Base-by-base conservation (phyloP, 2,113 vertebrate genomes). In the Eudyptes chrysolophus region DNA sequence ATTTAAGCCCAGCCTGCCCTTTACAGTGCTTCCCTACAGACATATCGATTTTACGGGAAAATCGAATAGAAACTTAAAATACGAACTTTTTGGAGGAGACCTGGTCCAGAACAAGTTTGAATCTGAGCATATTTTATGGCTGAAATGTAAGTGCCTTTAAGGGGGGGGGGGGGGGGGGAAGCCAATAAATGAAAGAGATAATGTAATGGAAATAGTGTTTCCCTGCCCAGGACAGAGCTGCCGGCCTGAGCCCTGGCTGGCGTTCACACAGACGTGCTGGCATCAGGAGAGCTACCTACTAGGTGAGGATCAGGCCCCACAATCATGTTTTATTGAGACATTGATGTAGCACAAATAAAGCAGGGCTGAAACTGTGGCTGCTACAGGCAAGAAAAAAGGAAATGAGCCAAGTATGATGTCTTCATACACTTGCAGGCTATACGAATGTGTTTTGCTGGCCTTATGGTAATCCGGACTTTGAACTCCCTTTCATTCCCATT, bases 381-480 rank as follows among this genome's bases (percentile, higher is more conserved):
- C 90, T 80, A 76, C 49, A 70, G 71, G 92, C 93, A 96, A 85
- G 57, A 70, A 60, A 62, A 86, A 95, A 89, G 84, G 69, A 82
- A 79, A 83, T 27, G 74, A 96, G 92, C 86, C 92, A 91, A 77
- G 61, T 79, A 49, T 93, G 92, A 92, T 89, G 75, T 90, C 77
- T 94, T 80, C 5, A 4, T 77, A 38, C 54, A 51, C 42, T 90
- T 74, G 65, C 81, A 81, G 75, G 75, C 69, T 90, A 48, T 13
- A 94, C 66, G 79, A 89, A 93, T 92, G 60, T 52, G 62, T 94
- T 81, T 90, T 92, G 82, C 77, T 89, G 64, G 65, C 70, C 85
- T 84, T 74, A 57, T 40, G 42, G 76, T 87, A 88, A 93, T 89
- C 71, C 1, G 0, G 77, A 46, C 91, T 96, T 95, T 93, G 91